Percentiles rank a stretch among this genome's conserved stretches.
Conservation (phyloP, 1,140 invertebrate genomes). For the Zophobas morio region DNA sequence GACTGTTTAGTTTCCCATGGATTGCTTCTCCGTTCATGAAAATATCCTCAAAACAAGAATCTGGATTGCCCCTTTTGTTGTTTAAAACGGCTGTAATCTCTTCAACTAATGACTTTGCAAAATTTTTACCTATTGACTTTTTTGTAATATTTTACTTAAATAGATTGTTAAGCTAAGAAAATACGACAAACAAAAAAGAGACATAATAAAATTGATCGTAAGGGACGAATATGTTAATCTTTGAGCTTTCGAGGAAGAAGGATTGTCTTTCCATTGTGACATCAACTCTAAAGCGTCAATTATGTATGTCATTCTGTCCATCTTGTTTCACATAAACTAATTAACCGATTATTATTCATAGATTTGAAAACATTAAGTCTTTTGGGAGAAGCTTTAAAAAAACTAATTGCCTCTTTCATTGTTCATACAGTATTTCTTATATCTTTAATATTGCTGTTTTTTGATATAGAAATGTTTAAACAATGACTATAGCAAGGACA, state of each 20-base stretch:
- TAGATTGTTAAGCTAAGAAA: background rate
- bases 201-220: no score
- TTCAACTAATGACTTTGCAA: no score
- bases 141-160: no score
- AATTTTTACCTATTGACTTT: no score
- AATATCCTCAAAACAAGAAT: no score
- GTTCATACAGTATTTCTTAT: constrained; percentile 42
- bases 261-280: constrained; percentile 42
- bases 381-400: constrained; percentile 50
- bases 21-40: no score
- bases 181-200: no score
- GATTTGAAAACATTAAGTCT: constrained; percentile 37
- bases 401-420: constrained; percentile 41
- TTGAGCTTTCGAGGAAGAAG: constrained; percentile 40
- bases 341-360: constrained; percentile 42
- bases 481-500: constrained; percentile 48
- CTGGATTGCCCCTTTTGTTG: no score
- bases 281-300: constrained; percentile 27
- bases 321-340: background rate
- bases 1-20: no score
- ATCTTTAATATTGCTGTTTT: constrained; percentile 2
- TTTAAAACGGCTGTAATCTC: no score
- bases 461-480: constrained; percentile 36
- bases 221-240: background rate
- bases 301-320: constrained; percentile 37